Evolutionary conservation across 2,113 vertebrate genomes (phyloP).

Genomic region (cattle (Bos taurus)): ARS-UCD2.0 NC_037338.1:92140501-92141000

Average conservation of each 20-base stretch:
- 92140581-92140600: no score
- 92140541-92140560: background rate
- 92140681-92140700: background rate
- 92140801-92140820: background rate
- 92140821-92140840: background rate
- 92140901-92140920: background rate
- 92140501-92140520: background rate
- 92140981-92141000: background rate
- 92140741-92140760: background rate
- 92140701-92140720: background rate
- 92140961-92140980: background rate
- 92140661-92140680: background rate
- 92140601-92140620: background rate
- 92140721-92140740: background rate
- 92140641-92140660: background rate
- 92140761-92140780: slow-evolving; percentile 31
- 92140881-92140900: background rate
- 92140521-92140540: background rate
- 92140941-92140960: background rate
- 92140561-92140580: background rate
- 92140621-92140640: fast-evolving
- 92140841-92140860: background rate
- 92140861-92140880: background rate
- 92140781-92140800: background rate
- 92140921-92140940: background rate